These are phyloP conservation scores for Oceanodroma tethys DNA, from an alignment of 2,113 vertebrate genomes.

Conservation along the genomic window DNA sequence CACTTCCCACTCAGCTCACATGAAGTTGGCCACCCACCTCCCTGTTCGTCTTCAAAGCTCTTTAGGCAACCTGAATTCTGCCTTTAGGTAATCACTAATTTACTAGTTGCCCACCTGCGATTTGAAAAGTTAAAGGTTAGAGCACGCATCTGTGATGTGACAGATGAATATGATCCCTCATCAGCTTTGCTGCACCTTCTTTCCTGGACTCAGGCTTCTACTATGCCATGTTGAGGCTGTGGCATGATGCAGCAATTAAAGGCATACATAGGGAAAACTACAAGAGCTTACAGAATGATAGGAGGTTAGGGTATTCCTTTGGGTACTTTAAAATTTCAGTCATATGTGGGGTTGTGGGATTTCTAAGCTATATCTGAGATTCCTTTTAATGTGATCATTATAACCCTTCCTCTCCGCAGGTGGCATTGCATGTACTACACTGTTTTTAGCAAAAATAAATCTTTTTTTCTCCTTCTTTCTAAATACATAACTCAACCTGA, in stretches of 20 bases:
- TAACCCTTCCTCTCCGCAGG: not conserved
- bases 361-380: not conserved
- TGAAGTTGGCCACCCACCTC: not conserved
- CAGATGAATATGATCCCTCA: not conserved
- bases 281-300: not conserved
- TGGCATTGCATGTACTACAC: not conserved
- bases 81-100: not conserved
- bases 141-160: not conserved
- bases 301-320: not conserved
- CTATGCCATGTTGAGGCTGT: not conserved
- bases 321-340: not conserved
- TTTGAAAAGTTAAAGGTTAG: not conserved
- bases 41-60: not conserved
- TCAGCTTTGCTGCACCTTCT: not conserved
- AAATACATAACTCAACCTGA: not conserved
- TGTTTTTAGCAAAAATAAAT: not conserved
- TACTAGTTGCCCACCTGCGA: not conserved
- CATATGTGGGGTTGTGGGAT: not conserved
- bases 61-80: fast-evolving
- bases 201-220: not conserved
- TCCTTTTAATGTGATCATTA: not conserved
- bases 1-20: not conserved
- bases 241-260: not conserved
- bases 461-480: not conserved
- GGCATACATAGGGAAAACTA: not conserved